Conservation (phyloP, 2,113 vertebrate genomes). For the Pseudorasbora parva region DNA sequence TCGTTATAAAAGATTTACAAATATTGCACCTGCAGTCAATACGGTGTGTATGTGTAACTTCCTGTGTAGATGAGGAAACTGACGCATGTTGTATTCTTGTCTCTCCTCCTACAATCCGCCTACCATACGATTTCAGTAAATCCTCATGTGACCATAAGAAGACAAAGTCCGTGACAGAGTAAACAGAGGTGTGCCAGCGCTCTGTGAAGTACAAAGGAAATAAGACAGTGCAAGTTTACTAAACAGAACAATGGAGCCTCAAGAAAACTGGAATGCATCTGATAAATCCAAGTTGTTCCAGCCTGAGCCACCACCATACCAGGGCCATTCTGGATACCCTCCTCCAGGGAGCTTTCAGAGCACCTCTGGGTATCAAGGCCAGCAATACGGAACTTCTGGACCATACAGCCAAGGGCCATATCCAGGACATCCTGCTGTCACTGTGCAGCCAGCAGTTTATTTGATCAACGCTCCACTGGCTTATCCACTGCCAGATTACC, state of each 20-base stretch:
- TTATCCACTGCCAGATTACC: conserved; percentile 69
- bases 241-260: not conserved
- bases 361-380: conserved; percentile 10
- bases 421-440: conserved; percentile 44
- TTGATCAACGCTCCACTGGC: conserved; percentile 57
- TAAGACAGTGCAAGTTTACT: not conserved
- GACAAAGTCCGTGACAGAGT: too few species aligned
- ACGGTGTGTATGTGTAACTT: too few species aligned
- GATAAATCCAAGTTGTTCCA: not conserved
- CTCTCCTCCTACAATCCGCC: not conserved
- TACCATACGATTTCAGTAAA: too few species aligned
- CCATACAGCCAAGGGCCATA: not conserved
- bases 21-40: too few species aligned
- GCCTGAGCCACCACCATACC: conserved; percentile 36
- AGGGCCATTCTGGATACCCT: not conserved
- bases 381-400: conserved; percentile 2
- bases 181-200: not conserved
- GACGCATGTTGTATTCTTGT: not conserved
- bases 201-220: not conserved
- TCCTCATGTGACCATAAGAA: too few species aligned
- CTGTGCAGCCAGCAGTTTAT: conserved; percentile 64
- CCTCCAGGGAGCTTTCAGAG: not conserved
- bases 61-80: too few species aligned
- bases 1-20: too few species aligned
- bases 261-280: conserved; percentile 1